Base-by-base conservation (phyloP, 2,113 vertebrate species). In the Salminus brasiliensis region DNA sequence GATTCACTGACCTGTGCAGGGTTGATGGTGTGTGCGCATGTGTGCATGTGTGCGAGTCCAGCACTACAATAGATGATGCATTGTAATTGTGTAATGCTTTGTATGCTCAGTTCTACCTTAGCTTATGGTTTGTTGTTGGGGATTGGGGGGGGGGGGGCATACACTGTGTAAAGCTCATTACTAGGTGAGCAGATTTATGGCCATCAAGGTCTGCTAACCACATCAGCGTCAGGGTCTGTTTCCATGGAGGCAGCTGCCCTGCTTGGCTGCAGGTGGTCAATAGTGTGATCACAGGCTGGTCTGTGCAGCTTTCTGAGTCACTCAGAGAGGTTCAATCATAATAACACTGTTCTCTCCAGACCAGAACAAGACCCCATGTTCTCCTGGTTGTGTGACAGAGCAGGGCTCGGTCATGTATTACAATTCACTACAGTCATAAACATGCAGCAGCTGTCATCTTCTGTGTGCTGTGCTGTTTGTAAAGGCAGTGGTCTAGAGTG, bases 241-340 rank as follows among this genome's bases (percentile, higher is more conserved):
- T 77, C 89, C 85, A 87, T 90, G 84, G 90, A 80, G 85, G 91
- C 84, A 25, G 80, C 76, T 84, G 73, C 84, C 80, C 74, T 82
- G 69, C 70, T 85, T 81, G 85, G 82, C 85, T 88, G 87, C 83
- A 88, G 85, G 86, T 89, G 85, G 90, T 91, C 88, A 81, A 91
- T 92, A 90, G 79, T 72, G 8, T 52, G 67, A 62, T 49, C 39
- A 70, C 11, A 13, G 32, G 66, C 68, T 41, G 10, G 65, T 41
- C 21, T 32, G 49, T 2, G 10, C 25, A 29, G 63, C 36, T 32
- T 23, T 23, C 8, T 8, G 41, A 60, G 23, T 69, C 52, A 34
- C 34, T 27, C 6, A 23, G n/a, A 27, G 23, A 43, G 29, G n/a
- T 18, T 8, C 12, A 3, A 60, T 32, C 57, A 68, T 49, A 23